Evolutionary conservation across 2,113 vertebrate species (phyloP).

Genomic region (Enhydra lutris): DNA sequence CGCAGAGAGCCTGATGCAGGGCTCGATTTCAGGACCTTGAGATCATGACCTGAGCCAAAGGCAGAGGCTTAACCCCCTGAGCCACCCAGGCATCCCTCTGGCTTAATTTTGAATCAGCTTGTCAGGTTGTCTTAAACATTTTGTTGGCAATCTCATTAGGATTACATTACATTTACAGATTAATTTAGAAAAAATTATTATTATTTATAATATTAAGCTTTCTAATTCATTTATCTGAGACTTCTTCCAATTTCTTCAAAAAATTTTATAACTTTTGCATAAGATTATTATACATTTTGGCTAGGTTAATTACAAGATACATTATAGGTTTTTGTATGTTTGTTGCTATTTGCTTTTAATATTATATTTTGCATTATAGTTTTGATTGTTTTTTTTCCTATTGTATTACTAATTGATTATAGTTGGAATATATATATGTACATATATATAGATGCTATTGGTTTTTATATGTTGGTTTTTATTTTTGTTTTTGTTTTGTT

Average conservation of each 20-base stretch:
- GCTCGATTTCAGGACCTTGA: too few species aligned
- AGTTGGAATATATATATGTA: not conserved
- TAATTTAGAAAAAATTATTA: not conserved
- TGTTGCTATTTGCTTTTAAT: not conserved
- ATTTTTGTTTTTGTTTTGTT: not conserved
- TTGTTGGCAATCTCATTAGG: not conserved
- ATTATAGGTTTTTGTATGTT: not conserved
- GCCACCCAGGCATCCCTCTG: not conserved
- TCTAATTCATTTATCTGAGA: not conserved
- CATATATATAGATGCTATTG: not conserved
- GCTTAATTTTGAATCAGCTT: slow-evolving; percentile 1
- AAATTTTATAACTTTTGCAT: not conserved
- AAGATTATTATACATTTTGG: not conserved
- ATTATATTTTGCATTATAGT: not conserved
- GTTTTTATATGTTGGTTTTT: not conserved
- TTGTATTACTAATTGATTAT: not conserved
- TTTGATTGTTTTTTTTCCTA: not conserved
- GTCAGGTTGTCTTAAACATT: not conserved
- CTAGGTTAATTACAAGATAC: not conserved
- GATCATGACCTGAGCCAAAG: too few species aligned
- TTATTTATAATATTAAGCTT: not conserved
- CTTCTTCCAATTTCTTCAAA: not conserved
- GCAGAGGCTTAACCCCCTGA: too few species aligned
- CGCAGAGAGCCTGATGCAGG: too few species aligned
- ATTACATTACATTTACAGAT: not conserved